Conservation (phyloP, 2,113 vertebrate genomes). For the Oreochromis tanganicae region DNA sequence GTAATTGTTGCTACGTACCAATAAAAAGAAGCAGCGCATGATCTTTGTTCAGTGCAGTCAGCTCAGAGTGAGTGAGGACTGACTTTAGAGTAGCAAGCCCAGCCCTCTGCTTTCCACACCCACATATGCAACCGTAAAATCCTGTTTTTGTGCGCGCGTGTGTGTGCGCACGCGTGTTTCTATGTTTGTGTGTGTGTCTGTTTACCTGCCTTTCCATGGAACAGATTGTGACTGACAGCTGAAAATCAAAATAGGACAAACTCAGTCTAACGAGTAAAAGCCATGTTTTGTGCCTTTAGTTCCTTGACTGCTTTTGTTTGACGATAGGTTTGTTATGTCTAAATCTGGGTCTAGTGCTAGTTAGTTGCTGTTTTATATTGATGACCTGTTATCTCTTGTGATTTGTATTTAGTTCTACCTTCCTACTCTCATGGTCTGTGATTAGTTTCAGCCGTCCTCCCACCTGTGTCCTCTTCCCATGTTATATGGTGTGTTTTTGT, state of each 20-base stretch:
- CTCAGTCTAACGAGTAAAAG: not conserved
- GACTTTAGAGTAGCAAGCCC: not conserved
- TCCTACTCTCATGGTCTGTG: not conserved
- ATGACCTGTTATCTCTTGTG: not conserved
- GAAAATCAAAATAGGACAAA: not conserved
- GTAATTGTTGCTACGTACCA: constrained; percentile 15
- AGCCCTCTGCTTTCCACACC: not conserved
- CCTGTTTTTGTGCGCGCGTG: not conserved
- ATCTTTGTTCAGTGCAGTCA: not conserved
- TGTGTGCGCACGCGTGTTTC: not conserved
- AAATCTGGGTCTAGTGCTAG: not conserved
- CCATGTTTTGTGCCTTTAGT: not conserved
- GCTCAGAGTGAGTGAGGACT: not conserved
- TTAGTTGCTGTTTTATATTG: not conserved
- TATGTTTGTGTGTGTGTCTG: not conserved
- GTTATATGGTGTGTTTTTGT: not conserved
- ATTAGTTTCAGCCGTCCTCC: fast-evolving
- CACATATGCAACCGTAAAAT: not conserved
- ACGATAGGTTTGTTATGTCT: not conserved
- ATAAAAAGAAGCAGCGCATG: constrained; percentile 20
- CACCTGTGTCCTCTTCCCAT: not conserved
- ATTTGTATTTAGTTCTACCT: not conserved
- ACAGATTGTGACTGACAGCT: not conserved
- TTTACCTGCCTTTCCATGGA: not conserved
- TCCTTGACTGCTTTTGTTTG: not conserved